Evolutionary conservation across 2,797 vertebrate genomes (phyloP).

Genomic region (Astyanax mexicanus): DNA sequence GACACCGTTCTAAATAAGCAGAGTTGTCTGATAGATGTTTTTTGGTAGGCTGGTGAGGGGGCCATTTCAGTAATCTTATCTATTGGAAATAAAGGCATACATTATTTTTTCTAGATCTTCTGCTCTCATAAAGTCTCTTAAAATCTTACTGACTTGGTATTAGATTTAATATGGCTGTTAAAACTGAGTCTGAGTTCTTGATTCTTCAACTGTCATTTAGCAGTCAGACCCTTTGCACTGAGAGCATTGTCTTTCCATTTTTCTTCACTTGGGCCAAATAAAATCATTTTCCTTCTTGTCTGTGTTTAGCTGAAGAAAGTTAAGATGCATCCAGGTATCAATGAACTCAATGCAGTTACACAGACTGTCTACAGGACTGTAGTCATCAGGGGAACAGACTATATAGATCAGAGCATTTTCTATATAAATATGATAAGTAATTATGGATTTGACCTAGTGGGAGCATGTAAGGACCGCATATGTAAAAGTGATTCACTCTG

Average conservation of each 20-base stretch:
- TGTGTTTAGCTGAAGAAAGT: background rate
- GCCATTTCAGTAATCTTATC: background rate
- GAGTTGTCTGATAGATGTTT: background rate
- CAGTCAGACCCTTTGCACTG: background rate
- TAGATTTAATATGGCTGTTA: background rate
- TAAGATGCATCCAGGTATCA: background rate
- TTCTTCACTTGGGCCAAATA: background rate
- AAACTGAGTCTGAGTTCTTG: no score
- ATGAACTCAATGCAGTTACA: background rate
- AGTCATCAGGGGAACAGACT: background rate
- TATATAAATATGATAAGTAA: background rate
- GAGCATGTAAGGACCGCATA: no score
- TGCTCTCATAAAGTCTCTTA: no score
- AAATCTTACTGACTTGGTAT: no score
- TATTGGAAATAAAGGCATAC: no score
- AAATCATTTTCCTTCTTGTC: no score
- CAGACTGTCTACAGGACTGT: background rate
- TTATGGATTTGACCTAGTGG: background rate
- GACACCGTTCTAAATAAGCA: background rate
- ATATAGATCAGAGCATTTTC: background rate
- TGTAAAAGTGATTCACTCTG: no score
- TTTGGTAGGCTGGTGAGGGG: background rate
- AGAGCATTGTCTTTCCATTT: background rate
- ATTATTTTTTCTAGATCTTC: no score
- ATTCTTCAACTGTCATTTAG: background rate